Base-by-base conservation (phyloP, 1,140 invertebrate genomes). In the Orius laevigatus region DNA sequence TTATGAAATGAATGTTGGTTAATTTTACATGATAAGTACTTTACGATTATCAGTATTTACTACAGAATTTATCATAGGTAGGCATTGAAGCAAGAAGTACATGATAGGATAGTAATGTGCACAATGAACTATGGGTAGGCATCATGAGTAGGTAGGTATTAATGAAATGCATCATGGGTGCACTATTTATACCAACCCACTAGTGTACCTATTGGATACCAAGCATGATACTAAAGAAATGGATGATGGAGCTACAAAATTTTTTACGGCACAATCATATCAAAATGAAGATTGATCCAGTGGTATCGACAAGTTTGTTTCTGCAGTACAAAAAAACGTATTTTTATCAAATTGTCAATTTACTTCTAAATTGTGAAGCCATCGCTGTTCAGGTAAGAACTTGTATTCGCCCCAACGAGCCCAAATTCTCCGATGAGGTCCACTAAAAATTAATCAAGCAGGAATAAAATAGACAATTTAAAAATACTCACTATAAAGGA, bases 341-440 rank as follows among this genome's bases (percentile, higher is more conserved):
- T 18, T 44, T 47, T n/a, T n/a, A n/a, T n/a, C n/a, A n/a, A n/a
- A 25, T 25, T 25, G 3, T 25, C 25, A 25, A 56, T 46, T 60
- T 64, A 78, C 76, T 66, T 90, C 86, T 31, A 91, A 64, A 63
- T 73, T 87, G 57, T 89, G 84, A 5, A 91, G 53, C 81, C 85
- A 92, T 56, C 88, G 66, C 61, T 92, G 85, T 44, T 65, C 70
- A 5, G 88, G 88, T 34, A 90, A 50, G 64, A 78, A 91, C 47
- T 66, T 70, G 60, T 91, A 91, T 62, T 84, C 81, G 34, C 88
- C 88, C 65, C 81, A 92, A 39, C 71, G 66, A 8, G 85, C 76
- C 76, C 85, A 88, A 9, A 85, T 62, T 18, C 84, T 82, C 55
- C 86, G 72, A 63, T 87, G 85, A 25, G 73, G 62, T 32, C 85